Conservation (phyloP, 2,797 vertebrate genomes). For the Eurystomus glaucurus region DNA sequence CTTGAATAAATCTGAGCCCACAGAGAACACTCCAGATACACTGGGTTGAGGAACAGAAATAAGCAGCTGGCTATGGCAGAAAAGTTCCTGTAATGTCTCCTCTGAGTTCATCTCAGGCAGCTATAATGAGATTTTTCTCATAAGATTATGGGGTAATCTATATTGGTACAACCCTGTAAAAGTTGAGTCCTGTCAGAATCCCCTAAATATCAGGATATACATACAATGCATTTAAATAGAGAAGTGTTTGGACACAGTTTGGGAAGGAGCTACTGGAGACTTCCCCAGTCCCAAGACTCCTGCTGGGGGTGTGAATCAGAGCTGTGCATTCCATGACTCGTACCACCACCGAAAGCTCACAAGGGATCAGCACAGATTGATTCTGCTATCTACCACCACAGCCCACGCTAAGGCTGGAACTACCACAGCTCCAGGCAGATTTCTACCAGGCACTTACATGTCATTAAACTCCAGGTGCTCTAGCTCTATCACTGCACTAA, state of each 20-base stretch:
- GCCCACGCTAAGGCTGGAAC: not conserved
- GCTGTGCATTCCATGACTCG: rapidly evolving
- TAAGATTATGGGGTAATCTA: not conserved
- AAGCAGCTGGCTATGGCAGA: not conserved
- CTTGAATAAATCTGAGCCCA: not conserved
- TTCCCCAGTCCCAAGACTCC: not conserved
- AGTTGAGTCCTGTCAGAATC: not conserved
- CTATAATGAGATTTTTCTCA: not conserved
- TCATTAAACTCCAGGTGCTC: rapidly evolving
- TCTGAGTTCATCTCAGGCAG: not conserved
- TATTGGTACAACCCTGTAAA: not conserved
- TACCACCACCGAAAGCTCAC: not conserved
- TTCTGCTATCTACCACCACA: rapidly evolving
- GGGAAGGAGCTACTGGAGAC: not conserved
- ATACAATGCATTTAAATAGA: not conserved
- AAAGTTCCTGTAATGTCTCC: not conserved
- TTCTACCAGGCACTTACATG: not conserved
- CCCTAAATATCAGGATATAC: not conserved
- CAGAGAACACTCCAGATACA: not conserved
- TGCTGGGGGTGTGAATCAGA: rapidly evolving
- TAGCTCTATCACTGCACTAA: not conserved
- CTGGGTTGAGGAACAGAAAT: not conserved
- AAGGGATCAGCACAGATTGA: not conserved
- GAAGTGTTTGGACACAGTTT: not conserved
- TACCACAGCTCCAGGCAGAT: not conserved